Percentiles rank a stretch among this genome's conserved stretches.
These are phyloP conservation scores for Fulica atra DNA, from an alignment of 2,113 vertebrate genomes.

Conservation along the genomic window DNA sequence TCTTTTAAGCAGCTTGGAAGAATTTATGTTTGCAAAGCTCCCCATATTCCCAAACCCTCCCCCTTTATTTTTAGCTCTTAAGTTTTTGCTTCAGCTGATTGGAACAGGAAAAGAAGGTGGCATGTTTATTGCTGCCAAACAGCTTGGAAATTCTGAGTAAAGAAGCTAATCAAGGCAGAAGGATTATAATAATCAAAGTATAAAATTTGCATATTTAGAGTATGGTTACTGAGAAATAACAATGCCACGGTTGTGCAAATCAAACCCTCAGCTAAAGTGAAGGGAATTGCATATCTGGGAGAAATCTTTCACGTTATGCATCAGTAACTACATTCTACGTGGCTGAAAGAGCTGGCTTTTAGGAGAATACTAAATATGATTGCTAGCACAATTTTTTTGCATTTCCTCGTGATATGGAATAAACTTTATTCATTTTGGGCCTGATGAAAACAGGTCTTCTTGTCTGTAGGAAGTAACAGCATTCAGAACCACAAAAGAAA, in stretches of 20 bases:
- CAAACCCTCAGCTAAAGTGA: neutral
- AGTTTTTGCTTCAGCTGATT: slow-evolving; percentile 11
- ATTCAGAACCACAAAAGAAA: neutral
- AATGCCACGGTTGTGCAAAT: slow-evolving; percentile 45
- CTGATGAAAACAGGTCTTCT: neutral
- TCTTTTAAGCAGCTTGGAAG: neutral
- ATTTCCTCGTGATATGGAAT: neutral
- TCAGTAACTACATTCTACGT: neutral
- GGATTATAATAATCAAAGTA: slow-evolving; percentile 50
- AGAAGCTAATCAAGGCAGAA: slow-evolving; percentile 36
- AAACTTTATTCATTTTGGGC: neutral
- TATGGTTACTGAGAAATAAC: slow-evolving; percentile 52
- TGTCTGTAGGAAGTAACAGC: neutral
- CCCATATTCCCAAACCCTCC: neutral
- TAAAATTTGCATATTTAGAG: slow-evolving; percentile 55
- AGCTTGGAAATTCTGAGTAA: slow-evolving; percentile 33
- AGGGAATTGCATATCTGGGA: slow-evolving; percentile 36
- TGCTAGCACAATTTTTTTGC: neutral
- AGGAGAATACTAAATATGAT: slow-evolving; percentile 3
- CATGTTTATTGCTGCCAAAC: slow-evolving; percentile 1
- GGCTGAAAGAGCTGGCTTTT: neutral
- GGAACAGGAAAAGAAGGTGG: neutral
- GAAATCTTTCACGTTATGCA: slow-evolving; percentile 23
- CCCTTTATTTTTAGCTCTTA: slow-evolving; percentile 17
- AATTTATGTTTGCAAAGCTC: neutral